Percentiles rank a stretch among this genome's conserved stretches.
These are phyloP conservation scores for Poliocrania exsul DNA, from an alignment of 2,797 vertebrate species.

Conservation along the genomic window DNA sequence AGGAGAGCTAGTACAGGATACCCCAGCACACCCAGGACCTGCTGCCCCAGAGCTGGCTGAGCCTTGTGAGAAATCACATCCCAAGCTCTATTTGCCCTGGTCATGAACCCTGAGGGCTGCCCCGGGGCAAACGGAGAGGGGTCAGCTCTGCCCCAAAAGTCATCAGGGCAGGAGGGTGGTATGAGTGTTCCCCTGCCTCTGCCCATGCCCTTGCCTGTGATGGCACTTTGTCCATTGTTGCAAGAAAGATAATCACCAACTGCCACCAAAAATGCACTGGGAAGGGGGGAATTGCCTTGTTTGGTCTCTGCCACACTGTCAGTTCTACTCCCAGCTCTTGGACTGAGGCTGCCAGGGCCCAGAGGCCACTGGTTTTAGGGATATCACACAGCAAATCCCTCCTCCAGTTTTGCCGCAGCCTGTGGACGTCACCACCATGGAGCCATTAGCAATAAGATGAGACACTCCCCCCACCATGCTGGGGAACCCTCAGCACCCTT, in stretches of 20 bases:
- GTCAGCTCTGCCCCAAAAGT: background rate
- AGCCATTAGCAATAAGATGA: slow-evolving; percentile 37
- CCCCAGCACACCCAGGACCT: background rate
- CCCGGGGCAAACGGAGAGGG: background rate
- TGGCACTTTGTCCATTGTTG: background rate
- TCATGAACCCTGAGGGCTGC: background rate
- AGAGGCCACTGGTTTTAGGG: background rate
- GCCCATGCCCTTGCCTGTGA: rapidly evolving
- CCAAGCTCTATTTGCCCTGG: background rate
- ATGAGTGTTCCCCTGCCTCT: background rate
- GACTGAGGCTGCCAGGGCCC: background rate
- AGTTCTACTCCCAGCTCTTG: background rate
- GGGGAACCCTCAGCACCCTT: background rate
- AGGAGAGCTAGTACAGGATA: background rate
- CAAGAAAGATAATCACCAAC: background rate
- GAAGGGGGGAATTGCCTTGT: background rate
- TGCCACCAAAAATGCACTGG: background rate
- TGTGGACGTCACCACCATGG: background rate
- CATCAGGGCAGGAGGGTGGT: background rate
- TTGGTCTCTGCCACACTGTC: background rate
- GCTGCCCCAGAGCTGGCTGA: background rate
- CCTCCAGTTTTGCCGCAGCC: background rate
- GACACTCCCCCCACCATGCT: background rate
- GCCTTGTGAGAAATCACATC: background rate
- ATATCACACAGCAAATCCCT: background rate